Percentiles rank a stretch among this genome's conserved stretches.
These are phyloP conservation scores for Lepidurus arcticus DNA, from an alignment of 1,140 invertebrate genomes.

Conservation along the genomic window DNA sequence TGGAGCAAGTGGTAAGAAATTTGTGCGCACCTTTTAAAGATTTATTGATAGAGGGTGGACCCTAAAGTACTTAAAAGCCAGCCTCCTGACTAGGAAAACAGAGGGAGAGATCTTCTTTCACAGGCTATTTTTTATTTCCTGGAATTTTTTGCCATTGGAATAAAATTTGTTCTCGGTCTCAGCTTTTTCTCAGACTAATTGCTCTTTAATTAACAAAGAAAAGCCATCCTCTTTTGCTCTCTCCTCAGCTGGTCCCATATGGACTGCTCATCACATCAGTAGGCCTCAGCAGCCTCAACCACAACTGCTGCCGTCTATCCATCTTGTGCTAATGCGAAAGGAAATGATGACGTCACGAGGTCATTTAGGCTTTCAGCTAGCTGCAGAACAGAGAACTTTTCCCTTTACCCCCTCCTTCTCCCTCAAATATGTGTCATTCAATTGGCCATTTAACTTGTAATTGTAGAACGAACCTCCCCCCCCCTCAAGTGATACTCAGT, in stretches of 20 bases:
- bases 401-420: too few relatives aligned
- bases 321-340: constrained; percentile 1
- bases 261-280: constrained; percentile 16
- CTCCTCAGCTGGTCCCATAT: not conserved
- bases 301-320: not conserved
- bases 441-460: too few relatives aligned
- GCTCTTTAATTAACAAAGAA: constrained; percentile 2
- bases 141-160: not conserved
- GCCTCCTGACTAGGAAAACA: not conserved
- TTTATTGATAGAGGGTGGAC: constrained; percentile 19
- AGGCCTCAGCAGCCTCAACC: not conserved
- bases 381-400: too few relatives aligned
- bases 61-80: not conserved
- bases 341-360: constrained; percentile 9
- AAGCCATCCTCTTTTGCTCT: too few relatives aligned
- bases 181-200: not conserved
- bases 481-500: not conserved
- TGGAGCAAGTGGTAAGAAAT: constrained; percentile 14
- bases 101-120: too few relatives aligned
- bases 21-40: constrained; percentile 21
- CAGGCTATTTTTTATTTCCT: not conserved
- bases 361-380: not conserved
- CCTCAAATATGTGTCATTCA: too few relatives aligned
- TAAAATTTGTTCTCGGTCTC: not conserved
- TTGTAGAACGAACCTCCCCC: too few relatives aligned